These are phyloP conservation scores for Pelmatolapia mariae DNA, from an alignment of 2,113 vertebrate genomes.

Conservation along the genomic window DNA sequence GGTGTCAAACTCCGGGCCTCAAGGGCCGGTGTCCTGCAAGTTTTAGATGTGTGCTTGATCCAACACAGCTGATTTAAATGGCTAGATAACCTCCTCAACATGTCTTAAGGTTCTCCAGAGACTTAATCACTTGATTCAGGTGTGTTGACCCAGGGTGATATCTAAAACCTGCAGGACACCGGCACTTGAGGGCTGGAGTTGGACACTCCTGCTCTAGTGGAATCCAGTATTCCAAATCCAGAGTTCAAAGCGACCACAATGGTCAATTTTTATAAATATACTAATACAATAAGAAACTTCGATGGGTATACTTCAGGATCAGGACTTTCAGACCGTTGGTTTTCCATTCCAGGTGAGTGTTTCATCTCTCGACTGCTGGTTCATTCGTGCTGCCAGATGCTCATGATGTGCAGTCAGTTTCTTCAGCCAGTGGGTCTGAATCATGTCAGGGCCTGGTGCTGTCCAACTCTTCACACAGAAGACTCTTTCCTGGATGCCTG, in stretches of 20 bases:
- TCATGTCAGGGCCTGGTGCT: not conserved
- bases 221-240: not conserved
- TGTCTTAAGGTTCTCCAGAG: not conserved
- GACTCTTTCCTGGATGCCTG: not conserved
- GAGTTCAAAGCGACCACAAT: not conserved
- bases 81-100: rapidly evolving
- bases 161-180: not conserved
- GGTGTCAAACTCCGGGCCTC: not conserved
- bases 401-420: not conserved
- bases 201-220: not conserved
- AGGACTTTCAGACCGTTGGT: not conserved
- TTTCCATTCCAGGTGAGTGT: not conserved
- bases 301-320: not conserved
- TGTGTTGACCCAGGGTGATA: not conserved
- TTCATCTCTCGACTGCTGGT: not conserved
- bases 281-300: not conserved
- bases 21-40: not conserved
- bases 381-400: not conserved
- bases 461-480: not conserved
- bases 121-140: not conserved
- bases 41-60: not conserved
- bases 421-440: not conserved
- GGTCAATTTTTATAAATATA: not conserved
- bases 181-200: not conserved
- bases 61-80: not conserved